Conservation (phyloP, 2,888 invertebrate species). For the Habroteleia sp. region DNA sequence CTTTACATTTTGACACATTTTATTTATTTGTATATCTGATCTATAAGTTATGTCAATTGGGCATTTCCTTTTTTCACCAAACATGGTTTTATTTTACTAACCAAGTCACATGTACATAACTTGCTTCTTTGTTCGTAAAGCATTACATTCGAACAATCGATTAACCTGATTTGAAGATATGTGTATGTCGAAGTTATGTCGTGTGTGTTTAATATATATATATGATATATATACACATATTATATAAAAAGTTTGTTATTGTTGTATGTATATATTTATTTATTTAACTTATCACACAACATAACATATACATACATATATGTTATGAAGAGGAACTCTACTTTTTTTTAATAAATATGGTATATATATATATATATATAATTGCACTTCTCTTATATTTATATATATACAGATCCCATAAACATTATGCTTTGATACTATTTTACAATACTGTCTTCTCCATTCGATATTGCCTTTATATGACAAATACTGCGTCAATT, state of each 20-base stretch:
- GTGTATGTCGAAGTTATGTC: constrained; percentile 19
- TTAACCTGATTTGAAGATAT: constrained; percentile 58
- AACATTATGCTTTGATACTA: constrained; percentile 66
- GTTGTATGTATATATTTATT: too few species aligned
- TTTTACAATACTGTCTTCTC: constrained; percentile 66
- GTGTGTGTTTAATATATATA: constrained; percentile 10
- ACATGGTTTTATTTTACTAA: constrained; percentile 76
- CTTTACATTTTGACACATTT: too few species aligned
- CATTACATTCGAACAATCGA: constrained; percentile 70
- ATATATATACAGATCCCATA: constrained; percentile 63
- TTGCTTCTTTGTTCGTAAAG: constrained; percentile 81
- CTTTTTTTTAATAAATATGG: constrained; percentile 70
- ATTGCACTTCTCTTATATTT: constrained; percentile 66
- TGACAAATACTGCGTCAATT: constrained; percentile 64
- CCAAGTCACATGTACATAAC: constrained; percentile 79
- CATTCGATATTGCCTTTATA: constrained; percentile 64
- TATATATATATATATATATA: constrained; percentile 68
- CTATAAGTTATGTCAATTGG: constrained; percentile 13
- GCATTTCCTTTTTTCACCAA: constrained; percentile 59
- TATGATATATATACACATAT: constrained; percentile 14
- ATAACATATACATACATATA: constrained; percentile 8
- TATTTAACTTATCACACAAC: too few species aligned
- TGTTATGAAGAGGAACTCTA: constrained; percentile 38
- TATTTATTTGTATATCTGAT: too few species aligned
- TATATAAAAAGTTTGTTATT: background rate